These are phyloP conservation scores for Microplitis mediator DNA, from an alignment of 1,140 invertebrate species.

Conservation along the genomic window DNA sequence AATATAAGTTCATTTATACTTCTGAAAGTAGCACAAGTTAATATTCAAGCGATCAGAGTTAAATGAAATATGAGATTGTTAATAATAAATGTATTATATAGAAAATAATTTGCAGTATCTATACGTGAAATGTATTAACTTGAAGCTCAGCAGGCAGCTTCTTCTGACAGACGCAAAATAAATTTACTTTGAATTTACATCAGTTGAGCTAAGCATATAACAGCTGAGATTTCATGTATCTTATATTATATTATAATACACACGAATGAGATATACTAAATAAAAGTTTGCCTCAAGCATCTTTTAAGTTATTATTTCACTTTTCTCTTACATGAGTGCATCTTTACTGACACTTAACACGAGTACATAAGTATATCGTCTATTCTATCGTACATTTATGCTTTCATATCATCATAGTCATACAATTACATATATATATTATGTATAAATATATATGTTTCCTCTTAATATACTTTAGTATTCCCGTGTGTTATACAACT, in stretches of 20 bases:
- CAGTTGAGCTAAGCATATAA: too few species aligned
- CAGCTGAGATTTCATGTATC: background rate
- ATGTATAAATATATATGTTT: background rate
- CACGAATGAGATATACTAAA: background rate
- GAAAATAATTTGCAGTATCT: too few species aligned
- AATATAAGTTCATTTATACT: too few species aligned
- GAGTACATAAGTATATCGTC: background rate
- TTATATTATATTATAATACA: background rate
- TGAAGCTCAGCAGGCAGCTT: too few species aligned
- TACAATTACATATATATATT: too few species aligned
- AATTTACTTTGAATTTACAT: too few species aligned
- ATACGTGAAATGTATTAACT: too few species aligned
- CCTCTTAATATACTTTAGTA: background rate
- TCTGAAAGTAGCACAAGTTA: too few species aligned
- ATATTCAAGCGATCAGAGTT: too few species aligned
- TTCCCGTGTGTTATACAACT: background rate
- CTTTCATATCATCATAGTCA: background rate
- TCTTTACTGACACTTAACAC: constrained; percentile 6
- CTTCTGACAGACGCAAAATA: too few species aligned
- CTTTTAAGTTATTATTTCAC: constrained; percentile 13
- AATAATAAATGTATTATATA: too few species aligned
- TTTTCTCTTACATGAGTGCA: background rate
- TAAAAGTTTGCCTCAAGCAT: background rate
- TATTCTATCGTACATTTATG: background rate
- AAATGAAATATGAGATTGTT: too few species aligned